Percentiles rank a stretch among this genome's conserved stretches.
Conservation (phyloP, 1,140 invertebrate species). For the Colletes gigas region DNA sequence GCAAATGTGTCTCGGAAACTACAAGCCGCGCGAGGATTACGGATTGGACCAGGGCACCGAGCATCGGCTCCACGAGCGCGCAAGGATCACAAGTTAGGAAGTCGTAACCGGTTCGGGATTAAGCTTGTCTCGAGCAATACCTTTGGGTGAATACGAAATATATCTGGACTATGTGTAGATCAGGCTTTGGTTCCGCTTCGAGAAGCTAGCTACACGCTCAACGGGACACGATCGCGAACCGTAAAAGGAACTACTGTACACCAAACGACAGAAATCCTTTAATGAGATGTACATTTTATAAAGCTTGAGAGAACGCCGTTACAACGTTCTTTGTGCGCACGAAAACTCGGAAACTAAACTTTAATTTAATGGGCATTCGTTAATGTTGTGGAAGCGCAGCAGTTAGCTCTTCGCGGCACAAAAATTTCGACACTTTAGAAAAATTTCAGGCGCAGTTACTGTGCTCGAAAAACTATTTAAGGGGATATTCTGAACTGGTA, state of each 20-base stretch:
- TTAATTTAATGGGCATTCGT: no score
- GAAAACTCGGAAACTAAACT: no score
- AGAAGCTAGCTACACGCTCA: background rate
- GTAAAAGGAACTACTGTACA: background rate
- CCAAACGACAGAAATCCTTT: background rate
- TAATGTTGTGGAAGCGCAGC: no score
- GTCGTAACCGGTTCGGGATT: conserved; percentile 65
- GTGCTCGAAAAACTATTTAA: no score
- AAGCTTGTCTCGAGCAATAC: conserved; percentile 60
- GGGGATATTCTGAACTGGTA: no score
- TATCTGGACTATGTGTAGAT: conserved; percentile 53
- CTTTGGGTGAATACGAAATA: conserved; percentile 59
- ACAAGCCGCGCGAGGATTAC: conserved; percentile 61
- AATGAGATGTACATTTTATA: conserved; percentile 4
- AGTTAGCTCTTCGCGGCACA: no score
- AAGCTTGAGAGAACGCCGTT: no score
- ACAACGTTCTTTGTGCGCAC: no score
- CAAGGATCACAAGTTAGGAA: conserved; percentile 63
- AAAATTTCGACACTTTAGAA: no score
- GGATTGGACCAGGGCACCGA: conserved; percentile 38
- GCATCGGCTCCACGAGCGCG: conserved; percentile 16
- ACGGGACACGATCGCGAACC: background rate
- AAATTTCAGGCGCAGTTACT: no score
- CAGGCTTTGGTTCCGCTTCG: conserved; percentile 30
- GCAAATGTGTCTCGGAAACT: conserved; percentile 61